Base-by-base conservation (phyloP, 2,888 invertebrate genomes). In the Cybosia mesomella region DNA sequence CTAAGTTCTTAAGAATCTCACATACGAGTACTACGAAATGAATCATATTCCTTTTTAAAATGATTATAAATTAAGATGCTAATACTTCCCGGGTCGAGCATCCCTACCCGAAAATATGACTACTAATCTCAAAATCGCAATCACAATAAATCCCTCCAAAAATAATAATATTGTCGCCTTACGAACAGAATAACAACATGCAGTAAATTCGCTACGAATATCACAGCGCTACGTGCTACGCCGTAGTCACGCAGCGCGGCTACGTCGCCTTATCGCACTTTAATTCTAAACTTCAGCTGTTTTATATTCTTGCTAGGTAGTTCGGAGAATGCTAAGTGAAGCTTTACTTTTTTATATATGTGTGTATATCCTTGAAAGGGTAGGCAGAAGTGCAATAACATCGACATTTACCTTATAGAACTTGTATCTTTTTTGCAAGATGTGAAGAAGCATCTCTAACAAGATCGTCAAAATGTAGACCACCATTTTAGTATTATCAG, bases 241-340 rank as follows among this genome's bases (percentile, higher is more conserved):
- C 11, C 60, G 64, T 68, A 64, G 64, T 64, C 64, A 68, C 68
- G 68, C 64, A 68, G 68, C 65, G 5, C 18, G 2, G 36, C 68
- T 65, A 65, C 61, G 61, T 11, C 21, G n/a, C 24, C 66, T 34
- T 32, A 24, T 64, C 36, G 64, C 39, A 64, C 18, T 32, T 64
- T 36, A 24, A 49, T 61, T 39, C 59, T 59, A 24, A 18, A 11
- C 28, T 32, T 61, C 61, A 59, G 59, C 39, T 57, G 15, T 24
- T 64, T 18, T 55, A 18, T 63, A 34, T 53, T 54, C 62, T 13
- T 53, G 21, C 18, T 36, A 32, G 32, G 22, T 36, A 18, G 10
- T 64, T 55, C 11, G 36, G 36, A 1, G 36, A 18, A 55, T 39
- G 62, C 32, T 22, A 62, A 34, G 53, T 43, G n/a, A n/a, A n/a